Evolutionary conservation across 2,888 invertebrate genomes (phyloP).

Genomic region (Lucinisca nassula): DNA sequence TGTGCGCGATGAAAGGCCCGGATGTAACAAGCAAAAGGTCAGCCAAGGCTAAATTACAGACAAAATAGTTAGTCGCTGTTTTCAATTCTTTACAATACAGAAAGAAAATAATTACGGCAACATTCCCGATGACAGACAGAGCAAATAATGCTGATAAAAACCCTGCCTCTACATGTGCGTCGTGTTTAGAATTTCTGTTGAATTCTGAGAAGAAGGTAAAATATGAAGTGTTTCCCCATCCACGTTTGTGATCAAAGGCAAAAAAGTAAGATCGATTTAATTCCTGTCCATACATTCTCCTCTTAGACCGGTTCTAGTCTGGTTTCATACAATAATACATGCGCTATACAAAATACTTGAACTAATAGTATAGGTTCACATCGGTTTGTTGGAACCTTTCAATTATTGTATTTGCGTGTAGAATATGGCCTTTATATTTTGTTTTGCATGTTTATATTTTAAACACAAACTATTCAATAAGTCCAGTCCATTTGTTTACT

Average conservation of each 20-base stretch:
- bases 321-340: no score
- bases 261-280: constrained; percentile 72
- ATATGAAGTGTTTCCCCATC: constrained; percentile 75
- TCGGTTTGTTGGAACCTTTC: no score
- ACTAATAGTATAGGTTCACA: no score
- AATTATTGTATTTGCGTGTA: no score
- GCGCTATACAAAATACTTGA: no score
- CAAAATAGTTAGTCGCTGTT: constrained; percentile 77
- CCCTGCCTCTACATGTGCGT: constrained; percentile 68
- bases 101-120: constrained; percentile 68
- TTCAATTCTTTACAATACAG: constrained; percentile 56
- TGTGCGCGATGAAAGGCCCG: constrained; percentile 77
- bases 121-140: constrained; percentile 71
- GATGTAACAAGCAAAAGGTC: constrained; percentile 76
- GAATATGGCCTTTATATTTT: no score
- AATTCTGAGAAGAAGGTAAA: constrained; percentile 81
- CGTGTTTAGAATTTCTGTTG: constrained; percentile 68
- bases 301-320: no score
- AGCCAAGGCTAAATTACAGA: constrained; percentile 79
- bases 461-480: no score
- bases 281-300: constrained; percentile 19
- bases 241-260: constrained; percentile 64
- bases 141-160: constrained; percentile 67
- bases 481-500: no score
- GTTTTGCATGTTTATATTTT: no score